phyloP scores from a whole-genome alignment of 2,797 vertebrate genomes.

The Lutjanus argentimaculatus region DNA sequence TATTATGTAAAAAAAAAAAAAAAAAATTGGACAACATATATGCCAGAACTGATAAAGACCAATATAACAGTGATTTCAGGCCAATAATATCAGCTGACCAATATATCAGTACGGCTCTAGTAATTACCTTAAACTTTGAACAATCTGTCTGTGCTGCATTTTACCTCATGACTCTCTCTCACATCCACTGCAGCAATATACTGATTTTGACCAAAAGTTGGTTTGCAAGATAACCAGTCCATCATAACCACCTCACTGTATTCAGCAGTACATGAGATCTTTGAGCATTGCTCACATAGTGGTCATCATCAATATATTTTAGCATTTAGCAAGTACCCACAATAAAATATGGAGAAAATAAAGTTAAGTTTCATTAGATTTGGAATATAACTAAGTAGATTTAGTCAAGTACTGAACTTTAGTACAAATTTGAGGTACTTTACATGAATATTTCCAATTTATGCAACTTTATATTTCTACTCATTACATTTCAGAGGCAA shows the following conservation, averaged over 20 bases:
- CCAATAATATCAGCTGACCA: too few species aligned
- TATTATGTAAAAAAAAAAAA: too few species aligned
- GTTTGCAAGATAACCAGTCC: neutral
- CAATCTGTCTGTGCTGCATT: neutral
- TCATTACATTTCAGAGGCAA: neutral
- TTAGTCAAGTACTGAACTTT: neutral
- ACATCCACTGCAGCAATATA: neutral
- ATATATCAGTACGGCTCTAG: too few species aligned
- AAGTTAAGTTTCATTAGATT: neutral
- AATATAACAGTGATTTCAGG: neutral
- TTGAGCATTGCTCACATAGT: too few species aligned
- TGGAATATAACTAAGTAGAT: too few species aligned
- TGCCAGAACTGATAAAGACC: too few species aligned
- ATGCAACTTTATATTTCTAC: too few species aligned
- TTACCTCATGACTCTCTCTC: neutral
- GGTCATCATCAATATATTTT: neutral
- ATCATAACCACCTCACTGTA: conserved; percentile 1
- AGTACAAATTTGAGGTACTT: neutral
- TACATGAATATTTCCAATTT: too few species aligned
- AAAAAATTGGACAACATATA: too few species aligned
- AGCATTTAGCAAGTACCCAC: neutral
- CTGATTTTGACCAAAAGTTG: neutral
- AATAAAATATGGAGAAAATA: neutral
- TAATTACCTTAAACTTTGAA: too few species aligned
- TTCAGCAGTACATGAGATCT: too few species aligned